phyloP scores from a whole-genome alignment of 1,140 invertebrate genomes.

The Drosophila tropicalis region DNA sequence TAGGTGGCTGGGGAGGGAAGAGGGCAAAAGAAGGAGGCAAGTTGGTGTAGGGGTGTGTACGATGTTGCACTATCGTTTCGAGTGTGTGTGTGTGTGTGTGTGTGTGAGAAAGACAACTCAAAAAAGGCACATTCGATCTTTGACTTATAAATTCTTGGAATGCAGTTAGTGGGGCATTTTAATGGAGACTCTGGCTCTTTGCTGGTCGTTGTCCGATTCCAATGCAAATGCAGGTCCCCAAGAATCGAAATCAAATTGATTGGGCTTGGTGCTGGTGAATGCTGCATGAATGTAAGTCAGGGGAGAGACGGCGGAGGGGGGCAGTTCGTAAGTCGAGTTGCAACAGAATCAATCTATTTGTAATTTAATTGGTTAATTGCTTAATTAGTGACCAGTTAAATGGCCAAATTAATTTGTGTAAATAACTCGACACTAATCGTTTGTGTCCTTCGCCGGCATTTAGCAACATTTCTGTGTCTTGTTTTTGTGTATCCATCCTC shows the following conservation, averaged over 20 bases:
- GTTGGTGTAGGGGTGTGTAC: background rate
- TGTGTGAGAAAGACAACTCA: background rate
- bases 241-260: constrained; percentile 62
- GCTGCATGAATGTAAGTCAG: background rate
- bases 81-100: too few species aligned
- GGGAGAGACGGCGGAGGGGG: too few species aligned
- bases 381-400: background rate
- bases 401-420: too few species aligned
- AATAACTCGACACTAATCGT: too few species aligned
- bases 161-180: constrained; percentile 77
- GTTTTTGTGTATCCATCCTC: too few species aligned
- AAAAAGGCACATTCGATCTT: constrained; percentile 71
- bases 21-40: background rate
- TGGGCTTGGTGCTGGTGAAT: background rate
- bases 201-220: constrained; percentile 19
- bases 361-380: constrained; percentile 6
- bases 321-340: background rate
- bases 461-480: too few species aligned
- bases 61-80: constrained; percentile 59
- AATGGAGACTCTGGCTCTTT: constrained; percentile 60
- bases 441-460: too few species aligned
- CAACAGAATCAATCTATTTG: background rate
- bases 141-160: constrained; percentile 81
- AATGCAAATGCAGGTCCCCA: constrained; percentile 48
- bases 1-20: constrained; percentile 40